A percentile compares a stretch with the other conserved stretches of the same genome.
phyloP scores from a whole-genome alignment of 2,888 invertebrate genomes.

The Baccha elongata region DNA sequence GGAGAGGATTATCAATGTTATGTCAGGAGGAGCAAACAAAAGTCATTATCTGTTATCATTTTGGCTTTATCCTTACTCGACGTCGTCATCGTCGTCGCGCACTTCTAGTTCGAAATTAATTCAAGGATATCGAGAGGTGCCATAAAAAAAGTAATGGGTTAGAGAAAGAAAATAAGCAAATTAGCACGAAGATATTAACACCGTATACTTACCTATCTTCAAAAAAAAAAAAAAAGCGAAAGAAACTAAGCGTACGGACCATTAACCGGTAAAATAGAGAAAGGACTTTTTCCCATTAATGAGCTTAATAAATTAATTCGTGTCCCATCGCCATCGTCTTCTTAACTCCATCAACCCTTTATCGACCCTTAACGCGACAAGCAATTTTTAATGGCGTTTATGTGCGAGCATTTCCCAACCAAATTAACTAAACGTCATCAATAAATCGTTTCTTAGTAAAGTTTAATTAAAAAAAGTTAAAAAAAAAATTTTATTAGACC shows the following conservation, averaged over 20 bases:
- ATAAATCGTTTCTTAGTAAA: conserved; percentile 67
- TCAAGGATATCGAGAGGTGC: conserved; percentile 64
- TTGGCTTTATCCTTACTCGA: background rate
- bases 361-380: conserved; percentile 64
- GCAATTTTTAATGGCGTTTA: conserved; percentile 69
- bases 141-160: conserved; percentile 52
- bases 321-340: conserved; percentile 58
- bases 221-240: conserved; percentile 40
- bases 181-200: conserved; percentile 54
- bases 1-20: conserved; percentile 75
- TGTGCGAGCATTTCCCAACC: conserved; percentile 70
- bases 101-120: conserved; percentile 58
- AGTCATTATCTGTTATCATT: conserved; percentile 63
- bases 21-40: conserved; percentile 71
- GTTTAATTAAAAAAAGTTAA: conserved; percentile 69
- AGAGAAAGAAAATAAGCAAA: conserved; percentile 60
- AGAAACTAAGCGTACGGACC: conserved; percentile 60
- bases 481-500: too few relatives aligned
- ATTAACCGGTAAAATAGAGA: conserved; percentile 47
- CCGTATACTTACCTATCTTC: too few relatives aligned
- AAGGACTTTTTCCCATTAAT: conserved; percentile 62
- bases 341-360: conserved; percentile 68
- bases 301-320: conserved; percentile 70
- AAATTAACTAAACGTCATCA: conserved; percentile 67
- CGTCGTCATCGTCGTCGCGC: conserved; percentile 9